These are phyloP conservation scores for Polylopha cassiicola DNA, from an alignment of 2,888 invertebrate genomes.

Conservation along the genomic window DNA sequence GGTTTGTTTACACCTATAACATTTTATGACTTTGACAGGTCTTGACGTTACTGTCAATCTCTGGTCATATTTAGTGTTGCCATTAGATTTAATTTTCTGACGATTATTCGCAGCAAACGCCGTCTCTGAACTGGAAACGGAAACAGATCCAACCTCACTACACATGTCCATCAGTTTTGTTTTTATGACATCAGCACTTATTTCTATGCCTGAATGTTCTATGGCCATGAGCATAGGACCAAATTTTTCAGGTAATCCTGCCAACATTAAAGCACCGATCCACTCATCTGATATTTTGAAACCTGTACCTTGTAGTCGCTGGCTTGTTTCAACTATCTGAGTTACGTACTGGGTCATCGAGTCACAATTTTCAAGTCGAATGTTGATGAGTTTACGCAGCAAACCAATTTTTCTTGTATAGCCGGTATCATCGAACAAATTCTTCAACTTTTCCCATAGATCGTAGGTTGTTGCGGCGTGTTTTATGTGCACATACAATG, in stretches of 20 bases:
- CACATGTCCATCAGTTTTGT: conserved; percentile 19
- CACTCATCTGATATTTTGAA: conserved; percentile 4
- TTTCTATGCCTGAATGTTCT: conserved; percentile 17
- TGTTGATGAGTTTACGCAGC: conserved; percentile 1
- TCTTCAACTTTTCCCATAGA: conserved; percentile 2
- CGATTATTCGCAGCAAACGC: not conserved
- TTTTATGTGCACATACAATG: too few species aligned
- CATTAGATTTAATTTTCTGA: not conserved
- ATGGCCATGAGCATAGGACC: conserved; percentile 23
- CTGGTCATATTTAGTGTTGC: too few species aligned
- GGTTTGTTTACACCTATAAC: conserved; percentile 15
- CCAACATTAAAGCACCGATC: conserved; percentile 4
- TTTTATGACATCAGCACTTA: conserved; percentile 20
- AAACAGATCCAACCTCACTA: not conserved
- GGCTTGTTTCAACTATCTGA: conserved; percentile 2
- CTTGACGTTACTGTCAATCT: not conserved
- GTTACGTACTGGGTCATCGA: conserved; percentile 6
- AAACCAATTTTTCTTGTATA: conserved; percentile 7
- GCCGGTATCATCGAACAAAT: conserved; percentile 10
- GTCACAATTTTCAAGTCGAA: conserved; percentile 6
- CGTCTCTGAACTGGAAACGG: not conserved
- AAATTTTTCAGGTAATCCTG: conserved; percentile 7
- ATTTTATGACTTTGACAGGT: conserved; percentile 11
- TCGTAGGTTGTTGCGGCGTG: not conserved
- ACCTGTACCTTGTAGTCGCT: conserved; percentile 4